A percentile compares a stretch with the other conserved stretches of the same genome.
phyloP scores from a whole-genome alignment of 2,797 vertebrate species.

The Sarcophilus harrisii region DNA sequence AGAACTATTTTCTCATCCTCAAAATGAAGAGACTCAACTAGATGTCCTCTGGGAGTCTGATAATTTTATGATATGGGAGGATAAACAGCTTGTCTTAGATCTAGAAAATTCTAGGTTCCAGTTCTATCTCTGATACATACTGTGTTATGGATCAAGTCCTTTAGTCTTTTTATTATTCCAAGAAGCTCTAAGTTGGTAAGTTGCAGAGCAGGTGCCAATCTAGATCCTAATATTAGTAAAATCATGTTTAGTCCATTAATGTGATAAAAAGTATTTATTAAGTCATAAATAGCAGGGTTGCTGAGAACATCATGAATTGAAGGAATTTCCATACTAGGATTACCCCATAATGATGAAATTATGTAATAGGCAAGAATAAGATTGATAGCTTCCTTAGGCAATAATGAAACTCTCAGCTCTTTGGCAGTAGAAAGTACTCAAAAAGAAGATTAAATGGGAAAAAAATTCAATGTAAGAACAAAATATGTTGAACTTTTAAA shows the following conservation, averaged over 20 bases:
- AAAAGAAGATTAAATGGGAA: not conserved
- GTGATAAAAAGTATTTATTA: no score
- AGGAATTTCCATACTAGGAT: no score
- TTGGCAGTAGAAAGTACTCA: not conserved
- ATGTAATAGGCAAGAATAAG: not conserved
- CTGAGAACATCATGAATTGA: not conserved
- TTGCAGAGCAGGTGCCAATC: not conserved
- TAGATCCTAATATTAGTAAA: not conserved
- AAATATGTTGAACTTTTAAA: slow-evolving; percentile 8
- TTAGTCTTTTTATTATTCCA: not conserved
- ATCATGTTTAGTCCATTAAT: not conserved
- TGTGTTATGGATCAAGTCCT: not conserved
- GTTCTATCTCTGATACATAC: not conserved
- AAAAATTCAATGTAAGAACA: not conserved
- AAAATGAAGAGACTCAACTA: not conserved
- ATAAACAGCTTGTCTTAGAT: not conserved
- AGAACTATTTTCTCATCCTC: not conserved
- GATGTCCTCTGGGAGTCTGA: not conserved
- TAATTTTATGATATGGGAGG: not conserved
- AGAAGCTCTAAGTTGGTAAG: not conserved
- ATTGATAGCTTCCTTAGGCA: not conserved
- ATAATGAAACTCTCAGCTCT: not conserved
- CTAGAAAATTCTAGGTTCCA: not conserved
- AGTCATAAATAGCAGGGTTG: not conserved
- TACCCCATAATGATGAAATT: not conserved